Evolutionary conservation across 2,797 vertebrate species (phyloP), one percentile per base, ranked within the genome.

Genomic region (Phoebastria nigripes): DNA sequence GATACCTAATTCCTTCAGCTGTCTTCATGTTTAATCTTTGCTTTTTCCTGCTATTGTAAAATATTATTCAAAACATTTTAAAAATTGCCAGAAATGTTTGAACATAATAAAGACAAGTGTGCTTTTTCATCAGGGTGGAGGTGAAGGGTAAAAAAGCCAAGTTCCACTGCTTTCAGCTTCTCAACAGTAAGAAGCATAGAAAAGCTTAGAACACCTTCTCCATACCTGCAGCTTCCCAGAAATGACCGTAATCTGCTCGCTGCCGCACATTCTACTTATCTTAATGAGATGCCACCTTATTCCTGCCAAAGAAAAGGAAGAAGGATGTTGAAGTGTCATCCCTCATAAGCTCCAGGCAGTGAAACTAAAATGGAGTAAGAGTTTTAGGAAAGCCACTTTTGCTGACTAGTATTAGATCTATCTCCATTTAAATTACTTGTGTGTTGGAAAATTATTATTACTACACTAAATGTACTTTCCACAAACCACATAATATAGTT

Each of bases 381-480:
- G 20, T 81, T 92, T 94, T 66, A 92, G 61, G 47, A 87, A 90
- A 90, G 16, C 7, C 63, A 84, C 37, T 92, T 90, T 77, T 89
- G 66, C 73, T 92, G 92, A 58, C 35, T 92, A 13, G 59, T 86
- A 56, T 65, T 90, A 66, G 25, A 92, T 84, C 33, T 72, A 51
- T 82, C 81, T 93, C 41, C 12, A 87, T 92, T 94, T 92, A 82
- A 94, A 87, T 85, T 42, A 92, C 74, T 93, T 80, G 54, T 90
- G 70, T 87, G 66, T 56, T 93, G 71, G 81, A 89, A 93, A 96
- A 94, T 92, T 89, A 80, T 90, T 95, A 92, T 90, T 81, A 56
- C 71, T 84, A 41, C 37, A 62, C 10, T 95, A 91, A 94, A 22
- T 93, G 56, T 85, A 90, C 93, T 74, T 81, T 78, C 46, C 61